Percentiles rank a stretch among this genome's conserved stretches.
Evolutionary conservation across 2,888 invertebrate genomes (phyloP).

Genomic region (Cecidostiba fungosa): DNA sequence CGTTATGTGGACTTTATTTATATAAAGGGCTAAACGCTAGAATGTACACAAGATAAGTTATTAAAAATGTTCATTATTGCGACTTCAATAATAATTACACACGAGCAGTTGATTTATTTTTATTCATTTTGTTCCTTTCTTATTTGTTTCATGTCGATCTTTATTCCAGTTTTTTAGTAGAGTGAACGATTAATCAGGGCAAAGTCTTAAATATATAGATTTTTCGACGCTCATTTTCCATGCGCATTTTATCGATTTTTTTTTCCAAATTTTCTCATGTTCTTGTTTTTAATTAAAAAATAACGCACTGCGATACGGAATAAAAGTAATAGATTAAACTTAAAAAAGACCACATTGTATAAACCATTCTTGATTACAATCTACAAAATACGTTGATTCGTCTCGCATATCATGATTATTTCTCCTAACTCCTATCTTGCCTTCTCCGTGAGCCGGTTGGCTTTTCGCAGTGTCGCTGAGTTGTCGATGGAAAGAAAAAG

Average conservation of each 20-base stretch:
- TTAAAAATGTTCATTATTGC: constrained; percentile 78
- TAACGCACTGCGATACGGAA: constrained; percentile 61
- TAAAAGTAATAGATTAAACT: constrained; percentile 56
- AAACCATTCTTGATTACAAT: constrained; percentile 50
- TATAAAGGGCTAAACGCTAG: constrained; percentile 78
- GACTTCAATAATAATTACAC: constrained; percentile 64
- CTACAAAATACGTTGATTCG: constrained; percentile 46
- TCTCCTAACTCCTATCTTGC: constrained; percentile 13
- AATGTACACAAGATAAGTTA: constrained; percentile 79
- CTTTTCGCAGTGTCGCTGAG: constrained; percentile 29
- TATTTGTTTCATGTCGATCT: constrained; percentile 25
- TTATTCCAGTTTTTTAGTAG: constrained; percentile 68
- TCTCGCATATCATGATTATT: constrained; percentile 36
- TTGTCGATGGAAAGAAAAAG: constrained; percentile 50
- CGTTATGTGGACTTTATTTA: constrained; percentile 78
- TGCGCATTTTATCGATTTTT: constrained; percentile 55
- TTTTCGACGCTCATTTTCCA: constrained; percentile 62
- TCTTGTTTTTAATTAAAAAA: constrained; percentile 58
- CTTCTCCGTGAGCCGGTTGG: constrained; percentile 5
- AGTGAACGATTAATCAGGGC: constrained; percentile 71
- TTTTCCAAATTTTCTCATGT: constrained; percentile 53
- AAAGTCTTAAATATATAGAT: constrained; percentile 69
- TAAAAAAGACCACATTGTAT: constrained; percentile 51
- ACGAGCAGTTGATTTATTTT: constrained; percentile 38
- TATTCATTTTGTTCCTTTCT: constrained; percentile 50